Percentiles rank a stretch among this genome's conserved stretches.
phyloP scores from a whole-genome alignment of 2,888 invertebrate genomes.

The Amphipyra berbera region DNA sequence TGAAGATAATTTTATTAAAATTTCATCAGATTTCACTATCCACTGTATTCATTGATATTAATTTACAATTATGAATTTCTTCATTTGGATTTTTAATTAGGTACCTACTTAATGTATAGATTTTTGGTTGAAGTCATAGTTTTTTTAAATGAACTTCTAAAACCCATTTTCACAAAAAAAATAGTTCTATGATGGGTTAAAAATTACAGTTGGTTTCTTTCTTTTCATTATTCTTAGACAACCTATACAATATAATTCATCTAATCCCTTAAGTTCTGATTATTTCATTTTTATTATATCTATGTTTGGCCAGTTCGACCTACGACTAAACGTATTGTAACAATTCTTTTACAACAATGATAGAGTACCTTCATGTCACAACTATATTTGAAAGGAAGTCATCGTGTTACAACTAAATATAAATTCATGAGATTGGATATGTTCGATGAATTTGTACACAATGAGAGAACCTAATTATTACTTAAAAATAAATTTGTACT shows the following conservation, averaged over 20 bases:
- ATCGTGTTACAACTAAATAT: conserved; percentile 35
- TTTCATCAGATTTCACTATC: conserved; percentile 5
- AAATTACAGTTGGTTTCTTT: too few species aligned
- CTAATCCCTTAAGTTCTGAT: conserved; percentile 44
- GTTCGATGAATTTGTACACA: conserved; percentile 80
- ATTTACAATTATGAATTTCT: conserved; percentile 25
- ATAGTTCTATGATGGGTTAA: too few species aligned
- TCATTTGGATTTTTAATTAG: conserved; percentile 13
- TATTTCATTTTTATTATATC: conserved; percentile 46
- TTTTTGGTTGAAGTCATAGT: too few species aligned
- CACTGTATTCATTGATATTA: conserved; percentile 10
- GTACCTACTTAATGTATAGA: background rate
- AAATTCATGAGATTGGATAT: conserved; percentile 71
- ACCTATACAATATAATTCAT: conserved; percentile 37
- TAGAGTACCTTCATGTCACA: conserved; percentile 33
- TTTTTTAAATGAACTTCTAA: too few species aligned
- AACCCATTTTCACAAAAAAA: too few species aligned
- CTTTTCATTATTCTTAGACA: conserved; percentile 22
- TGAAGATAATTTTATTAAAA: conserved; percentile 17
- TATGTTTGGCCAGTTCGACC: conserved; percentile 75
- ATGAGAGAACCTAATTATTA: conserved; percentile 62
- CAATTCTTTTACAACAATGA: conserved; percentile 26
- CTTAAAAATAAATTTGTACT: conserved; percentile 66
- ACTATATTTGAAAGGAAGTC: conserved; percentile 38
- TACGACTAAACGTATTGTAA: conserved; percentile 64